Conservation (phyloP, 2,888 invertebrate genomes). For the Esperia sulphurella region DNA sequence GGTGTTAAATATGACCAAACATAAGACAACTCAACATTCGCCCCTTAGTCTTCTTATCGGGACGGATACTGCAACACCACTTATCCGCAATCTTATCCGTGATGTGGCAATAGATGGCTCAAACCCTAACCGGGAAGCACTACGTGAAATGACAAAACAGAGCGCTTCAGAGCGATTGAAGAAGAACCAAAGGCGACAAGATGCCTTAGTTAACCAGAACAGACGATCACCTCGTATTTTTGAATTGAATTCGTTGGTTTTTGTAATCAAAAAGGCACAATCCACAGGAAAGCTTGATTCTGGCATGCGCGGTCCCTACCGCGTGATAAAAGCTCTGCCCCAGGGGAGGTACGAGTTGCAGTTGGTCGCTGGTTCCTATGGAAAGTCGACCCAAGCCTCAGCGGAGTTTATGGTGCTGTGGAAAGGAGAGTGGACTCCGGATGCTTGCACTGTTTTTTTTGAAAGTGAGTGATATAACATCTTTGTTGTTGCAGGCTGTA, state of each 20-base stretch:
- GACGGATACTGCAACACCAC: neutral
- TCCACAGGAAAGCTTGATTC: neutral
- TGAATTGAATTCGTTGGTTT: neutral
- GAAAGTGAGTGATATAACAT: constrained; percentile 5
- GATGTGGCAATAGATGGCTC: neutral
- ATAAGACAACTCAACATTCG: neutral
- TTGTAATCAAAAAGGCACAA: neutral
- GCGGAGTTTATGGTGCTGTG: constrained; percentile 14
- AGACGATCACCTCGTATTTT: neutral
- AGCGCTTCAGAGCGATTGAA: neutral
- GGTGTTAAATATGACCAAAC: too few species aligned
- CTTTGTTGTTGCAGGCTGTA: too few species aligned
- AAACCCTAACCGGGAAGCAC: neutral
- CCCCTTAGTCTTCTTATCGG: neutral
- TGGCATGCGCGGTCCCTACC: neutral
- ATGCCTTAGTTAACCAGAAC: neutral
- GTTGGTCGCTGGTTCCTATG: constrained; percentile 6
- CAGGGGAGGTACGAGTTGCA: neutral
- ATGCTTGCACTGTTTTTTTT: constrained; percentile 12
- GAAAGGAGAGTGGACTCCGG: constrained; percentile 17
- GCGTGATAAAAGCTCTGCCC: neutral
- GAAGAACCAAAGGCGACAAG: neutral
- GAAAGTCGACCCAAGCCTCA: constrained; percentile 13
- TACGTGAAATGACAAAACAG: neutral
- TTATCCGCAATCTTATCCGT: neutral